A percentile compares a stretch with the other conserved stretches of the same genome.
Conservation (phyloP, 2,888 invertebrate species). For the Limnephilus lunatus region DNA sequence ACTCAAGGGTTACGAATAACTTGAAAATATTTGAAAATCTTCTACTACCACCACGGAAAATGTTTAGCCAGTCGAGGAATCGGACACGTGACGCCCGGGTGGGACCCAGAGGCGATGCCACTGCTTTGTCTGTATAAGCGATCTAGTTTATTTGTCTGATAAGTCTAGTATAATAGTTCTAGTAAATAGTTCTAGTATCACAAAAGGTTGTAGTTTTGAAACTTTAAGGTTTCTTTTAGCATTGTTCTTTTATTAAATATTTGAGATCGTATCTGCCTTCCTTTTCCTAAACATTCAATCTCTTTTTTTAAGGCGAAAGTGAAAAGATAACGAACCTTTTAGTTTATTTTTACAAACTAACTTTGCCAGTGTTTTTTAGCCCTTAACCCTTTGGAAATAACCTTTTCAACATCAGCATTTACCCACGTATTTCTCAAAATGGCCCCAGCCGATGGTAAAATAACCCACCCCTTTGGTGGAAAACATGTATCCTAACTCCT, state of each 20-base stretch:
- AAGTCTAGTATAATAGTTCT: too few species aligned
- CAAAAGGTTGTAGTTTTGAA: too few species aligned
- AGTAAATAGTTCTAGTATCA: too few species aligned
- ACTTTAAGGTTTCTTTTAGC: too few species aligned
- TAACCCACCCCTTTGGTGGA: not conserved
- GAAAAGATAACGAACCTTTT: not conserved
- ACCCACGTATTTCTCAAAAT: not conserved
- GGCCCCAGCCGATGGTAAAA: not conserved
- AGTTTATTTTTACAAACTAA: not conserved
- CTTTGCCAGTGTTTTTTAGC: not conserved
- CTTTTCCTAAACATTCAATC: not conserved
- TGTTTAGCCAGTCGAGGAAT: too few species aligned
- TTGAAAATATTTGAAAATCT: too few species aligned
- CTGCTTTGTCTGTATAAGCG: too few species aligned
- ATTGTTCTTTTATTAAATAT: not conserved
- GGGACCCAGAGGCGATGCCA: too few species aligned
- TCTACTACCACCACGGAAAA: too few species aligned
- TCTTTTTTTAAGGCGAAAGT: not conserved
- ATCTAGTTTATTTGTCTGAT: too few species aligned
- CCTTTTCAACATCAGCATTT: not conserved
- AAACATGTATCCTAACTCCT: not conserved
- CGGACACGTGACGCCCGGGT: too few species aligned
- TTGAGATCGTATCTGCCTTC: not conserved
- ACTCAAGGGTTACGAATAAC: too few species aligned
- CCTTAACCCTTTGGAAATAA: not conserved